Evolutionary conservation across 2,797 vertebrate genomes (phyloP).

Genomic region (Bradypodion ventrale): DNA sequence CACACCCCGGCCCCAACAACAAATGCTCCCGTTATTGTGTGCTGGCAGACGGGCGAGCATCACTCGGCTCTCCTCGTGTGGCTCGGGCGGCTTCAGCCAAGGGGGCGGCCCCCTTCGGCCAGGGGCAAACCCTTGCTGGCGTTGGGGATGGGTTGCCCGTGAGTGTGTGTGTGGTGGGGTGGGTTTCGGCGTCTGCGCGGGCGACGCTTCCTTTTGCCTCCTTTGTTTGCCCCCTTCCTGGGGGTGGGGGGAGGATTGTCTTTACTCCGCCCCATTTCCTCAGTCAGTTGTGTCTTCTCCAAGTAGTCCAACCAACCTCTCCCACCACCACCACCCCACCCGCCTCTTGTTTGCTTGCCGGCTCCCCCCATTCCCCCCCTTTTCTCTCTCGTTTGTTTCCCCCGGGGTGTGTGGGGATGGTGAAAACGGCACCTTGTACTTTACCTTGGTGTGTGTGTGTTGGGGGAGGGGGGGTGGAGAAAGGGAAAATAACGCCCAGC

Average conservation of each 20-base stretch:
- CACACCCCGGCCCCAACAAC: too few species aligned
- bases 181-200: slow-evolving; percentile 40
- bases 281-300: slow-evolving; percentile 56
- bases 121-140: slow-evolving; percentile 38
- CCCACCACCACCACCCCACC: too few species aligned
- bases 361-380: slow-evolving; percentile 36
- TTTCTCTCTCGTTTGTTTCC: slow-evolving; percentile 38
- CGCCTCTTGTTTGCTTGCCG: slow-evolving; percentile 40
- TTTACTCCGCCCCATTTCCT: slow-evolving; percentile 58
- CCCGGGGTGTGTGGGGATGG: neutral
- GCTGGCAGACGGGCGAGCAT: neutral
- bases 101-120: neutral
- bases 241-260: too few species aligned
- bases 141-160: slow-evolving; percentile 41
- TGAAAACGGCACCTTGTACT: neutral
- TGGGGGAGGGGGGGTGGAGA: too few species aligned
- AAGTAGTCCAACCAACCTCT: too few species aligned
- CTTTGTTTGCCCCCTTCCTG: slow-evolving; percentile 67
- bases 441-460: too few species aligned
- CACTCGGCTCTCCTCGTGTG: slow-evolving; percentile 49
- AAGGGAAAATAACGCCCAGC: slow-evolving; percentile 4
- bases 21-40: neutral
- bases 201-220: slow-evolving; percentile 51
- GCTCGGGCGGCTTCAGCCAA: neutral
- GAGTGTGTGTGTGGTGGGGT: neutral